phyloP scores from a whole-genome alignment of 2,888 invertebrate species.

The Sphecodes monilicornis region DNA sequence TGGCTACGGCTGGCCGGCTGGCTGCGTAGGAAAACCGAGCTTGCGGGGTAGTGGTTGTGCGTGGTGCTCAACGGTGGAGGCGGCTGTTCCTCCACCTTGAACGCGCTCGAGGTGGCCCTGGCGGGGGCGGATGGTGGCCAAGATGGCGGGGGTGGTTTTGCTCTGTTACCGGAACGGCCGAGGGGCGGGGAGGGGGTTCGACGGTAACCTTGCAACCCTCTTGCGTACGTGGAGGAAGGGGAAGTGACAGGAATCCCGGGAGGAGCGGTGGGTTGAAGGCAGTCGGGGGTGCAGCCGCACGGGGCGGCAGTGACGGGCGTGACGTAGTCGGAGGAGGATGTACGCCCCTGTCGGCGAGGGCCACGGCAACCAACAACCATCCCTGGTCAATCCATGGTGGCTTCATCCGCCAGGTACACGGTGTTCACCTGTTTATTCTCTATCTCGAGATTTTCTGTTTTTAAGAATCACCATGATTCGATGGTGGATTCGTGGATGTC shows the following conservation, averaged over 20 bases:
- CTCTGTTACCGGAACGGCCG: slow-evolving; percentile 26
- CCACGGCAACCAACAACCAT: slow-evolving; percentile 82
- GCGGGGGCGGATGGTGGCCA: slow-evolving; percentile 42
- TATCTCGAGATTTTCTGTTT: not conserved
- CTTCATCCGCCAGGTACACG: slow-evolving; percentile 82
- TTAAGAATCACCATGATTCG: not conserved
- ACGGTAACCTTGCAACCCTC: slow-evolving; percentile 83
- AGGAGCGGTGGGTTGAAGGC: slow-evolving; percentile 72
- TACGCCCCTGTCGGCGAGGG: slow-evolving; percentile 83
- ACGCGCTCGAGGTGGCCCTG: slow-evolving; percentile 39
- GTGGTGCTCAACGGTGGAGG: slow-evolving; percentile 48
- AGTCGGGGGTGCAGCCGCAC: slow-evolving; percentile 79
- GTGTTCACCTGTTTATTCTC: slow-evolving; percentile 45
- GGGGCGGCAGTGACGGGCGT: slow-evolving; percentile 83
- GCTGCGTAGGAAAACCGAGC: slow-evolving; percentile 69
- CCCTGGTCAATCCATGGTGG: slow-evolving; percentile 83
- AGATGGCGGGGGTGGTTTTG: slow-evolving; percentile 15
- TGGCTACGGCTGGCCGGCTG: slow-evolving; percentile 73
- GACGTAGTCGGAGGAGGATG: slow-evolving; percentile 84
- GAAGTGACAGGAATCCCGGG: slow-evolving; percentile 74
- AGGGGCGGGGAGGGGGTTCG: slow-evolving; percentile 57
- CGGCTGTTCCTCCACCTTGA: slow-evolving; percentile 59
- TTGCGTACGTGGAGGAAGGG: slow-evolving; percentile 77
- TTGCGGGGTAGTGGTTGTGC: slow-evolving; percentile 49
- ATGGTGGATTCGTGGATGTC: not conserved